phyloP scores from a whole-genome alignment of 2,113 vertebrate genomes.

The Chitala chitala region DNA sequence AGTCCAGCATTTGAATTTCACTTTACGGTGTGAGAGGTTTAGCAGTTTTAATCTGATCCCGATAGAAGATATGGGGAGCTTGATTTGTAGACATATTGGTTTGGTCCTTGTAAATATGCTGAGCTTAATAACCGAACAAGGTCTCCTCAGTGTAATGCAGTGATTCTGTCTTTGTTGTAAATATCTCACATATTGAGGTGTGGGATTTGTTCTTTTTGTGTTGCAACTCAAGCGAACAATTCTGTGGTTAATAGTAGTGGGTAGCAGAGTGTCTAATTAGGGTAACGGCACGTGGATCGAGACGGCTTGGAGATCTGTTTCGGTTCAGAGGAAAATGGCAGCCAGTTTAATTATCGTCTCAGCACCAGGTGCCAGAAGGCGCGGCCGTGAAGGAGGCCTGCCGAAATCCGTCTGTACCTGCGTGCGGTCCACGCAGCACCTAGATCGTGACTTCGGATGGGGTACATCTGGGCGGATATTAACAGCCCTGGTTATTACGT shows the following conservation, averaged over 20 bases:
- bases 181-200: neutral
- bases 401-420: neutral
- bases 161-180: neutral
- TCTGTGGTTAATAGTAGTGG: neutral
- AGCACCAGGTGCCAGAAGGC: neutral
- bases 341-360: neutral
- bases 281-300: neutral
- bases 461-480: neutral
- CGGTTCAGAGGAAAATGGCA: slow-evolving; percentile 8
- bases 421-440: neutral
- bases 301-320: neutral
- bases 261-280: slow-evolving; percentile 16
- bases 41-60: neutral
- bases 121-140: neutral
- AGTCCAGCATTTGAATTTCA: slow-evolving; percentile 21
- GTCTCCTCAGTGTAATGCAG: neutral
- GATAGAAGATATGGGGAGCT: slow-evolving; percentile 2
- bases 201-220: neutral
- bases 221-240: neutral
- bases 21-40: neutral
- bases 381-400: neutral
- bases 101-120: neutral
- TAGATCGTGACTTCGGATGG: neutral
- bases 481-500: neutral
- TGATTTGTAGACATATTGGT: neutral